Percentiles rank a stretch among this genome's conserved stretches.
Conservation (phyloP, 1,140 invertebrate species). For the Pollicipes pollicipes region DNA sequence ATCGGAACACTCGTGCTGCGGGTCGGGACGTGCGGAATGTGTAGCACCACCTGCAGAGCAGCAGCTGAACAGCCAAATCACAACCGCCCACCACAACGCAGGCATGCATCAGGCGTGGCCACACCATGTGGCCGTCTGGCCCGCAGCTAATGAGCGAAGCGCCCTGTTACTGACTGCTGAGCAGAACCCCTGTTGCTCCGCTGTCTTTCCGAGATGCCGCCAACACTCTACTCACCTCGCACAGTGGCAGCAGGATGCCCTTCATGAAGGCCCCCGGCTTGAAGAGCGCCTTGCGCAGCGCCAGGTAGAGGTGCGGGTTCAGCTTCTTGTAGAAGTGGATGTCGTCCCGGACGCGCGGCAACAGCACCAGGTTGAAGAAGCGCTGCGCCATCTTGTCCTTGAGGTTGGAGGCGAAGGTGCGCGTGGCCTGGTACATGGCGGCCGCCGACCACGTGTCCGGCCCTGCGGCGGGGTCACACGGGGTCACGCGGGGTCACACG, state of each 20-base stretch:
- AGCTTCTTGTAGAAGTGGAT: conserved; percentile 84
- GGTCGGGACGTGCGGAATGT: too few species aligned
- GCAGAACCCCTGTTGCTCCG: too few species aligned
- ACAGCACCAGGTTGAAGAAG: conserved; percentile 83
- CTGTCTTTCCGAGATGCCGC: too few species aligned
- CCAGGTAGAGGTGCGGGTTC: conserved; percentile 93
- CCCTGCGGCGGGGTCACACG: conserved; percentile 16
- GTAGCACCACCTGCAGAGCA: too few species aligned
- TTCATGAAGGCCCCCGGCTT: conserved; percentile 99
- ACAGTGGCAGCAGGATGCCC: conserved; percentile 76
- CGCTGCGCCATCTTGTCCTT: conserved; percentile 92
- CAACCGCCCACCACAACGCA: too few species aligned
- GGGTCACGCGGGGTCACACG: too few species aligned
- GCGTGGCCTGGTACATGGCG: conserved; percentile 85
- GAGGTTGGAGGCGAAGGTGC: conserved; percentile 90
- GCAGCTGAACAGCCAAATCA: too few species aligned
- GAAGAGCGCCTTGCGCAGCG: conserved; percentile 78
- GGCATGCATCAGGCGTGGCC: too few species aligned
- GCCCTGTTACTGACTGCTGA: too few species aligned
- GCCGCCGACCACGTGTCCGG: conserved; percentile 56
- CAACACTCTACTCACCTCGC: conserved; percentile 55
- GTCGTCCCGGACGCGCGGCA: conserved; percentile 87
- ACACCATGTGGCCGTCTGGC: too few species aligned
- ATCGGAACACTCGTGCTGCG: too few species aligned
- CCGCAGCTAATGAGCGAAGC: too few species aligned